Base-by-base conservation (phyloP, 92 coral and sea anemone genomes). In the Porites cylindrica region DNA sequence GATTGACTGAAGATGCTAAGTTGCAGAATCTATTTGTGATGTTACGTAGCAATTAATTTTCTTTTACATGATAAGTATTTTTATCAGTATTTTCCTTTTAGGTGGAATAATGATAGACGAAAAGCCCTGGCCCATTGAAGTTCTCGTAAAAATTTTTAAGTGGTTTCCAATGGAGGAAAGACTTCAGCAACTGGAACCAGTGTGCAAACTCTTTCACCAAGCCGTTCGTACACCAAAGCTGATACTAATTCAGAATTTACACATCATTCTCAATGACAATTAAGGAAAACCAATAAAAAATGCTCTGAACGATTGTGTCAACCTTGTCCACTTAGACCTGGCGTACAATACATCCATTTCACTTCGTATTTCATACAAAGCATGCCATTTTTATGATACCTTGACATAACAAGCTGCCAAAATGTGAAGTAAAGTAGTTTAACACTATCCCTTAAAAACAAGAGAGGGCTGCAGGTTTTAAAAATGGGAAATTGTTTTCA, bases 341-440 rank as follows among this genome's bases (percentile, higher is more conserved):
- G 75, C 75, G 16, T 70, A 70, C 75, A 38, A 70, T 70, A 70
- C 75, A 51, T 70, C 75, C 23, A 70, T 70, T 70, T 70, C 75
- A 70, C 75, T 70, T 23, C 2, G 19, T 70, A 70, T 70, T 70
- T 70, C 29, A 70, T 32, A 70, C 75, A 23, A 70, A 32, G 75
- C 43, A 70, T 72, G 77, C 77, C 77, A 70, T 70, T 70, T 70
- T 70, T 70, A 70, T n/a, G 76, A 70, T 38, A 29, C 32, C 32
- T 29, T 29, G 32, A 29, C 32, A 29, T 1, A 29, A 1, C 32
- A 29, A 29, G 32, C 77, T 72, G 77, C 62, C 82, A 58, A 77
- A 77, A 77, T 77, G 82, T 77, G 69, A 77, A 77, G 82, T n/a
- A 77, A 58, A 77, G 69, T 77, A 59, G 81, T 77, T 62, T 77